A percentile compares a stretch with the other conserved stretches of the same genome.
These are phyloP conservation scores for Ochlodes sylvanus DNA, from an alignment of 2,888 invertebrate species.

Conservation along the genomic window DNA sequence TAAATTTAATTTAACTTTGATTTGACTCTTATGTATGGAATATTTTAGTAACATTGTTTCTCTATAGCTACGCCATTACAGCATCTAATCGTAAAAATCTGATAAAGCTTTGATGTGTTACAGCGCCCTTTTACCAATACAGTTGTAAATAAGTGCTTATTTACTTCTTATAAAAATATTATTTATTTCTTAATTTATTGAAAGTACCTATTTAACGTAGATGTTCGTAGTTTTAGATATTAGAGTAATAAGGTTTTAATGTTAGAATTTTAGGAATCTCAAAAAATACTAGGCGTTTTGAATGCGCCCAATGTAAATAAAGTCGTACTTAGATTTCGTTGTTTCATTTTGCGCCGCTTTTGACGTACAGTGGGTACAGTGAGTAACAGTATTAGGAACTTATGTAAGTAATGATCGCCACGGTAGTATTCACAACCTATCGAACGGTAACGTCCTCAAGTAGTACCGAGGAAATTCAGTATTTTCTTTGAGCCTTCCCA, in stretches of 20 bases:
- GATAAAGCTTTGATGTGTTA: too few relatives aligned
- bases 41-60: too few relatives aligned
- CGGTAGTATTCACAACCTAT: background rate
- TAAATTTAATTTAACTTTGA: background rate
- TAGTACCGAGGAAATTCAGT: too few relatives aligned
- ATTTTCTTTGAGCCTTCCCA: too few relatives aligned
- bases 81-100: too few relatives aligned
- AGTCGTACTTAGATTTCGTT: slow-evolving; percentile 64
- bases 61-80: too few relatives aligned
- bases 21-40: background rate
- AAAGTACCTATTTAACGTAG: background rate
- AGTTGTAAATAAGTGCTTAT: slow-evolving; percentile 41
- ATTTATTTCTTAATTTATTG: slow-evolving; percentile 1
- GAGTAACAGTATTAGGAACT: too few relatives aligned
- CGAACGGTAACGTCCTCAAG: too few relatives aligned
- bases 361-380: background rate
- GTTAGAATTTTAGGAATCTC: slow-evolving; percentile 28
- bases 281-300: slow-evolving; percentile 20
- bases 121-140: background rate
- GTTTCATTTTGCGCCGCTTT: background rate
- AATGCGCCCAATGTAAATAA: slow-evolving; percentile 48
- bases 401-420: too few relatives aligned
- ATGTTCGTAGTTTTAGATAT: slow-evolving; percentile 12
- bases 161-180: background rate
- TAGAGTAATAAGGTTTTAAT: slow-evolving; percentile 22